A percentile compares a stretch with the other conserved stretches of the same genome.
phyloP scores from a whole-genome alignment of 37 sponge, comb jelly and placozoan species.

The Mnemiopsis leidyi region DNA sequence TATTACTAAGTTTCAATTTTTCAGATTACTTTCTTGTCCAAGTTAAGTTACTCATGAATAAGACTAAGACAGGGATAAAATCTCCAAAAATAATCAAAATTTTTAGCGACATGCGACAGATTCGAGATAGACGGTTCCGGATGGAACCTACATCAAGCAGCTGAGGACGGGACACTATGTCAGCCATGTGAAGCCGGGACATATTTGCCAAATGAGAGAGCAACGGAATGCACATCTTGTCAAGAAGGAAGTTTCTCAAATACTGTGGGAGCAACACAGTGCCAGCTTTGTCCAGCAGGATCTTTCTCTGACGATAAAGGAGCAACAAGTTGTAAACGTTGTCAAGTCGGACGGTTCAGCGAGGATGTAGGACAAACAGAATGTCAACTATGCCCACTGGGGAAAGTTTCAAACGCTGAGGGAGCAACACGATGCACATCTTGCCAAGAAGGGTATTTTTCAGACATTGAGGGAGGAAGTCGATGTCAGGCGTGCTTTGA shows the following conservation, averaged over 20 bases:
- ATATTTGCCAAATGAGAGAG: background rate
- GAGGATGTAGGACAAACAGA: background rate
- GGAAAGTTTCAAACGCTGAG: too few relatives aligned
- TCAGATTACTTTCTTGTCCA: too few relatives aligned
- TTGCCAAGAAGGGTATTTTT: background rate
- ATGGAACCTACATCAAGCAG: background rate
- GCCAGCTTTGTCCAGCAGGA: background rate
- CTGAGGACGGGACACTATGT: background rate
- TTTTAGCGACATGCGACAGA: background rate
- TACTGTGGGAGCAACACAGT: background rate
- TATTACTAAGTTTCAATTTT: too few relatives aligned
- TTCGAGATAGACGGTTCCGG: background rate
- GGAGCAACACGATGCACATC: background rate
- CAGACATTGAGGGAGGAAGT: background rate
- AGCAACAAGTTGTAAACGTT: background rate
- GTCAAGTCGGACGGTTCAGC: background rate
- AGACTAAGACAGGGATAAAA: background rate
- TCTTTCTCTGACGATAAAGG: background rate
- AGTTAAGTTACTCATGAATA: too few relatives aligned
- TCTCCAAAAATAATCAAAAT: too few relatives aligned
- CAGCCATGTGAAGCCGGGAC: background rate
- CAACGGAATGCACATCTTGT: background rate
- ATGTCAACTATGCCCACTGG: background rate
- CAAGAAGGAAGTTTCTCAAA: background rate
- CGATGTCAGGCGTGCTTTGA: background rate